These are phyloP conservation scores for Ophioninae sp. DNA, from an alignment of 2,888 invertebrate species.

Conservation along the genomic window DNA sequence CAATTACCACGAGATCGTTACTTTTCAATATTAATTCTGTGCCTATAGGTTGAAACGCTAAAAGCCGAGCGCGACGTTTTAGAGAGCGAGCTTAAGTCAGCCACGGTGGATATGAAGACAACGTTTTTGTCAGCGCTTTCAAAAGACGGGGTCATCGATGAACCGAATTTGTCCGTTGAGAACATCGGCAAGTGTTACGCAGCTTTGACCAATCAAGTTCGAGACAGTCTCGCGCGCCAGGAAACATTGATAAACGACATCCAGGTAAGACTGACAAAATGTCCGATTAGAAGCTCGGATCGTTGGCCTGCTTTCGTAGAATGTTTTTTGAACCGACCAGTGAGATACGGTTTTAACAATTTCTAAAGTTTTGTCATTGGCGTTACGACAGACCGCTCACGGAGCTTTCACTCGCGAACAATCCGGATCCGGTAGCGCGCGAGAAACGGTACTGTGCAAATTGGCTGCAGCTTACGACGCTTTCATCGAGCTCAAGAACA, in stretches of 20 bases:
- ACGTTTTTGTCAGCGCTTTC: constrained; percentile 89
- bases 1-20: background rate
- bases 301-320: background rate
- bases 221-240: constrained; percentile 89
- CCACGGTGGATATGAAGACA: constrained; percentile 91
- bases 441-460: constrained; percentile 91
- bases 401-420: constrained; percentile 82
- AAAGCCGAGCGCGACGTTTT: constrained; percentile 95
- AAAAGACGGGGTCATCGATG: constrained; percentile 90
- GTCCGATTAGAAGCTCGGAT: constrained; percentile 1
- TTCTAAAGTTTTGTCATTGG: constrained; percentile 1
- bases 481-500: constrained; percentile 93
- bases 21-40: background rate
- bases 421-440: constrained; percentile 81
- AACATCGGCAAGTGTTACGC: constrained; percentile 89
- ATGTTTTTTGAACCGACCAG: too few species aligned
- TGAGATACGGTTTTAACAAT: background rate
- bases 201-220: constrained; percentile 90
- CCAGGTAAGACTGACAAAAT: constrained; percentile 80
- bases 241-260: constrained; percentile 86
- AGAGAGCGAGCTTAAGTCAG: constrained; percentile 92
- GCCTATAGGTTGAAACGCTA: constrained; percentile 86
- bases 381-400: constrained; percentile 79
- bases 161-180: constrained; percentile 87
- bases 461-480: constrained; percentile 96